These are phyloP conservation scores for Leptopilina drosophilae DNA, from an alignment of 2,888 invertebrate genomes.

Conservation along the genomic window DNA sequence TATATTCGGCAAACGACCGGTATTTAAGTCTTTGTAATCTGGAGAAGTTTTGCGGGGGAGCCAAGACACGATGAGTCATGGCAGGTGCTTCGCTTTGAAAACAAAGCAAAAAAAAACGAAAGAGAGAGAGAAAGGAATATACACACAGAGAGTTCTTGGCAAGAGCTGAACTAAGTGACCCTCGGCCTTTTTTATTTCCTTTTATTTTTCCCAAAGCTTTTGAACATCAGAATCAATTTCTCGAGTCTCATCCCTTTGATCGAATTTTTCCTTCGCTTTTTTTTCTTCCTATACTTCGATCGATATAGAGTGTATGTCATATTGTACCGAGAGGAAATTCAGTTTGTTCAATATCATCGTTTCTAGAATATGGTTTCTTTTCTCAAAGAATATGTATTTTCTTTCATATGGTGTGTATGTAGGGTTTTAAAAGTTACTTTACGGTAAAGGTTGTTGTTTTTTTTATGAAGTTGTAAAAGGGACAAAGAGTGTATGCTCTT, in stretches of 20 bases:
- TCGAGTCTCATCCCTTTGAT: constrained; percentile 32
- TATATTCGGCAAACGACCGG: constrained; percentile 68
- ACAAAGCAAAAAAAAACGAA: constrained; percentile 53
- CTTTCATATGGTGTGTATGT: too few relatives aligned
- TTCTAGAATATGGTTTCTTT: background rate
- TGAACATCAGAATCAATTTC: constrained; percentile 36
- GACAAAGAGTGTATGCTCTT: too few relatives aligned
- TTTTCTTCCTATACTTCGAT: background rate
- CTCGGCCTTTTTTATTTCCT: constrained; percentile 51
- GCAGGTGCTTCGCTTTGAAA: constrained; percentile 69
- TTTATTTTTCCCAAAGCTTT: constrained; percentile 41
- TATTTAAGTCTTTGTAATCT: constrained; percentile 75
- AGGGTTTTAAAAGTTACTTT: too few relatives aligned
- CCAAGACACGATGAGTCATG: constrained; percentile 73
- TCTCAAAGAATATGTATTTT: background rate
- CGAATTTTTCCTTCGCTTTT: background rate
- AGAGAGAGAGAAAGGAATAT: too few relatives aligned
- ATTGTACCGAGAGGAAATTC: background rate
- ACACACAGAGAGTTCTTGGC: constrained; percentile 54
- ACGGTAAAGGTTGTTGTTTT: too few relatives aligned
- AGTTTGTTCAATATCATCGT: background rate
- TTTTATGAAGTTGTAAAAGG: too few relatives aligned
- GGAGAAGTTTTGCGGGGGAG: constrained; percentile 72
- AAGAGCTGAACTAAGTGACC: constrained; percentile 56
- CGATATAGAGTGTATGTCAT: constrained; percentile 5